A percentile compares a stretch with the other conserved stretches of the same genome.
These are phyloP conservation scores for Trissolcus japonicus DNA, from an alignment of 2,888 invertebrate species.

Conservation along the genomic window DNA sequence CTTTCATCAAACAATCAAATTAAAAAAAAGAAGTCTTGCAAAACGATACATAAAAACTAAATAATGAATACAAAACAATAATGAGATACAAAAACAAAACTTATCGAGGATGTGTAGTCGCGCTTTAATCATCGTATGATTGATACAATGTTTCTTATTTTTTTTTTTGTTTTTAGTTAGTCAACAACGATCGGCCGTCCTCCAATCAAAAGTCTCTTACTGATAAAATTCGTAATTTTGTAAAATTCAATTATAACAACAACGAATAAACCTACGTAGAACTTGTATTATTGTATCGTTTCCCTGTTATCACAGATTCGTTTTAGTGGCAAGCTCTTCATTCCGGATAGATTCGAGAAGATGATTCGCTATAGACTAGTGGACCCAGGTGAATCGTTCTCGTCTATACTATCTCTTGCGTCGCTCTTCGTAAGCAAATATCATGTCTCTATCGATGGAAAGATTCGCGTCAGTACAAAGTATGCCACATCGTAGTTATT, in stretches of 20 bases:
- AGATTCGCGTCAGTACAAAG: slow-evolving; percentile 79
- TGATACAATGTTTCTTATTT: no score
- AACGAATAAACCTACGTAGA: slow-evolving; percentile 50
- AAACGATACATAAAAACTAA: no score
- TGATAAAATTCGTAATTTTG: slow-evolving; percentile 49
- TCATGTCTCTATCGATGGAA: slow-evolving; percentile 77
- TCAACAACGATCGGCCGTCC: not conserved
- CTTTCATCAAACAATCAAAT: no score
- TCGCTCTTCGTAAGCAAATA: slow-evolving; percentile 65
- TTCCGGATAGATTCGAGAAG: slow-evolving; percentile 59
- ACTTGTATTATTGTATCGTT: slow-evolving; percentile 73
- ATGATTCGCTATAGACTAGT: slow-evolving; percentile 69
- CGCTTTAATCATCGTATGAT: no score
- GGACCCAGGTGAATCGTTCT: slow-evolving; percentile 61
- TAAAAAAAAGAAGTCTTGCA: no score
- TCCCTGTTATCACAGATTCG: slow-evolving; percentile 75
- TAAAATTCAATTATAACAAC: slow-evolving; percentile 50
- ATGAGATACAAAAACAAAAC: no score
- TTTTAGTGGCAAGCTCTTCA: slow-evolving; percentile 70
- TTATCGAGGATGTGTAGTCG: no score
- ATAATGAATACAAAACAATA: no score
- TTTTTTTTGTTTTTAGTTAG: no score
- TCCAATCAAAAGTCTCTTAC: slow-evolving; percentile 36
- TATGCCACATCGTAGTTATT: slow-evolving; percentile 81
- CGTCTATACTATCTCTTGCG: slow-evolving; percentile 31